Conservation (phyloP, 2,888 invertebrate genomes). For the Synergus gifuensis region DNA sequence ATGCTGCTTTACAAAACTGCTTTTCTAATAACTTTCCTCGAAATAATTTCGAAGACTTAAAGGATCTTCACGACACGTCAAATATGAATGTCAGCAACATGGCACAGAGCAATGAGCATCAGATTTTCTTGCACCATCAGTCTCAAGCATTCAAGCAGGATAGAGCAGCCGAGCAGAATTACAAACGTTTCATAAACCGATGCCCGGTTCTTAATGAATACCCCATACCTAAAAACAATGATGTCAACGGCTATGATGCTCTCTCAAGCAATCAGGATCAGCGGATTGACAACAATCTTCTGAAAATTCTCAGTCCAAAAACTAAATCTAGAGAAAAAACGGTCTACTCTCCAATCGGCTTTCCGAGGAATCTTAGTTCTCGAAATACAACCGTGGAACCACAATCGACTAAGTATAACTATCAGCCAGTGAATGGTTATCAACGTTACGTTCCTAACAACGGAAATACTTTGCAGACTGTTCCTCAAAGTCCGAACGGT, state of each 20-base stretch:
- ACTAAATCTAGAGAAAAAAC: slow-evolving; percentile 55
- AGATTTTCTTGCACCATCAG: slow-evolving; percentile 60
- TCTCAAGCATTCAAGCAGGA: slow-evolving; percentile 65
- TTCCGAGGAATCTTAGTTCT: slow-evolving; percentile 66
- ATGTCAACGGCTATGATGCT: slow-evolving; percentile 42
- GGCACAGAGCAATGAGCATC: slow-evolving; percentile 65
- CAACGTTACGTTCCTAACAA: slow-evolving; percentile 71
- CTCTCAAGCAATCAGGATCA: slow-evolving; percentile 53
- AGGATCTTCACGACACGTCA: slow-evolving; percentile 67
- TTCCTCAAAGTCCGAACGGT: slow-evolving; percentile 59
- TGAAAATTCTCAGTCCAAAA: slow-evolving; percentile 69
- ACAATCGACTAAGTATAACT: slow-evolving; percentile 67
- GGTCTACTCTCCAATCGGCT: slow-evolving; percentile 70
- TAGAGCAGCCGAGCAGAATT: slow-evolving; percentile 67
- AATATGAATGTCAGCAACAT: slow-evolving; percentile 63
- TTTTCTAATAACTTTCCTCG: slow-evolving; percentile 67
- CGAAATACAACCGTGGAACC: slow-evolving; percentile 61
- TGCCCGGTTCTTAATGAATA: slow-evolving; percentile 66
- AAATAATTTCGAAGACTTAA: slow-evolving; percentile 67
- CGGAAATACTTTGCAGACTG: slow-evolving; percentile 66
- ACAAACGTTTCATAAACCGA: slow-evolving; percentile 66
- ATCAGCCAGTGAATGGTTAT: slow-evolving; percentile 67
- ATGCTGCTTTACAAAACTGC: slow-evolving; percentile 68
- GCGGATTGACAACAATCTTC: slow-evolving; percentile 67
- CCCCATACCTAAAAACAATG: slow-evolving; percentile 59